phyloP scores from a whole-genome alignment of 2,888 invertebrate genomes.

The Petrolisthes manimaculis region DNA sequence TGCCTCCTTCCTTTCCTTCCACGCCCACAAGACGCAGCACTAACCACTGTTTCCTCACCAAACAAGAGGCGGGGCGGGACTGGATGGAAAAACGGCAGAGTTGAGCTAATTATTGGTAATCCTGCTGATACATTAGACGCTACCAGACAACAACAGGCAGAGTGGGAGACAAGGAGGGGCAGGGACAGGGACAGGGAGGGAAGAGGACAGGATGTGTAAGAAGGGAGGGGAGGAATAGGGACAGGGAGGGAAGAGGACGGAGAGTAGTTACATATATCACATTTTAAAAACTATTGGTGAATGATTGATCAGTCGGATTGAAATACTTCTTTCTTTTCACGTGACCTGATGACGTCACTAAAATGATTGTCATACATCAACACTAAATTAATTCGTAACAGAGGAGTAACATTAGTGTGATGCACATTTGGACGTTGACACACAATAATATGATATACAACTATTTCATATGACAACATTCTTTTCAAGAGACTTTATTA shows the following conservation, averaged over 20 bases:
- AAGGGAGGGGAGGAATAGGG: neutral
- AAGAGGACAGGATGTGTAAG: neutral
- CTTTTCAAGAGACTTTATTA: too few relatives aligned
- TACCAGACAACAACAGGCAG: neutral
- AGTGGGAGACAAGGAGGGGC: neutral
- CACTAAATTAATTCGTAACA: too few relatives aligned
- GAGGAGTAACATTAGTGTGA: too few relatives aligned
- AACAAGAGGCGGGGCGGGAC: neutral
- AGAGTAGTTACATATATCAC: too few relatives aligned
- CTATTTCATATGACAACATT: too few relatives aligned
- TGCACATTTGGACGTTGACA: too few relatives aligned
- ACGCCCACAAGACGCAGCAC: neutral
- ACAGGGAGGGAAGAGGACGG: neutral
- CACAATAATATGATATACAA: too few relatives aligned
- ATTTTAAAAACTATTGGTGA: too few relatives aligned
- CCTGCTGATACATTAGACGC: neutral
- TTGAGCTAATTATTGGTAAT: neutral
- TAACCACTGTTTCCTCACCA: neutral
- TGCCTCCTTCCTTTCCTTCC: neutral
- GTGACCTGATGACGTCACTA: too few relatives aligned
- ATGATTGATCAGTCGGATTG: too few relatives aligned
- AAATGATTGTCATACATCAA: too few relatives aligned
- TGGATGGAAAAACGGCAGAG: neutral
- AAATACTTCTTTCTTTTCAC: too few relatives aligned
- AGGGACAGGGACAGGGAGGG: neutral